Conservation (phyloP, 1,140 invertebrate species). For the Daktulosphaira vitifoliae region DNA sequence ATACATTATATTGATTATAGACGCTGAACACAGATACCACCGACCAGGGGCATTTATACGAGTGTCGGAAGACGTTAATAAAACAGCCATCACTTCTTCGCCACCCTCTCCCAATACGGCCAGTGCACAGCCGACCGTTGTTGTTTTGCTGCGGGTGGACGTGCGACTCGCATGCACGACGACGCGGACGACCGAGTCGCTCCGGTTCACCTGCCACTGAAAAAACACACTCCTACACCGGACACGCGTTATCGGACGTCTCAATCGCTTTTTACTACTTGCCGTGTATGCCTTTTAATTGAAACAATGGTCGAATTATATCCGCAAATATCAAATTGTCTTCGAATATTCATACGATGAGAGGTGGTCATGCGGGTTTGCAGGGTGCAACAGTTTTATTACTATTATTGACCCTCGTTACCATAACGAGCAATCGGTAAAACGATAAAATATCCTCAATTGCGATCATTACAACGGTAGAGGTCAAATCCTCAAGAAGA, state of each 20-base stretch:
- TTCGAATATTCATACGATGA: too few species aligned
- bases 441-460: too few species aligned
- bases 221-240: slow-evolving; percentile 19
- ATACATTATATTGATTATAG: slow-evolving; percentile 20
- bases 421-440: too few species aligned
- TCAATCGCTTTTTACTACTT: background rate
- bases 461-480: too few species aligned
- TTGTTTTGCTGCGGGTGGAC: background rate
- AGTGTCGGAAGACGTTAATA: background rate
- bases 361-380: too few species aligned
- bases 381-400: too few species aligned
- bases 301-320: slow-evolving; percentile 12
- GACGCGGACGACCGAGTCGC: background rate
- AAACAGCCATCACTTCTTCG: background rate
- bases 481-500: too few species aligned
- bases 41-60: too few species aligned
- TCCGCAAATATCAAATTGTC: background rate
- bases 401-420: too few species aligned
- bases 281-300: background rate
- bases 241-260: slow-evolving; percentile 28
- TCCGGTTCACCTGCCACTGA: slow-evolving; percentile 26
- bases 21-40: background rate
- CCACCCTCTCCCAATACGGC: background rate
- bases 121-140: background rate
- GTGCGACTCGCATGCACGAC: background rate